Evolutionary conservation across 2,113 vertebrate species (phyloP).

Genomic region (Oceanodroma tethys): DNA sequence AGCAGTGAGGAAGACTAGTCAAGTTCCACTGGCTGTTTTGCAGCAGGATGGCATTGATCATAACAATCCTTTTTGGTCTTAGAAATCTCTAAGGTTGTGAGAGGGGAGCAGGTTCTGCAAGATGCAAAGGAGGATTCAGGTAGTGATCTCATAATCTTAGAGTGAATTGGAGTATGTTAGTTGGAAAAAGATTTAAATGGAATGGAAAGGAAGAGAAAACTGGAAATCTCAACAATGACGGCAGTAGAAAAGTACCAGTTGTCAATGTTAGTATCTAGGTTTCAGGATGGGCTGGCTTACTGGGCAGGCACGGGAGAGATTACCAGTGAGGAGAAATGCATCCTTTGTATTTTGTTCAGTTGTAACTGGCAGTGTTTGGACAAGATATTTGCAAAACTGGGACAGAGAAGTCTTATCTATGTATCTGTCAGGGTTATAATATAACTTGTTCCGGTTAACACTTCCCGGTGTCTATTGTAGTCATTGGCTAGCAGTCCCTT

Average conservation of each 20-base stretch:
- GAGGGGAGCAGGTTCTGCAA: not conserved
- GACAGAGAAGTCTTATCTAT: not conserved
- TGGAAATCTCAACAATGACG: not conserved
- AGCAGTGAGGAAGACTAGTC: not conserved
- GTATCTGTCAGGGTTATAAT: not conserved
- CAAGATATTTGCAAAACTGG: not conserved
- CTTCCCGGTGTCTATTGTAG: not conserved
- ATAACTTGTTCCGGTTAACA: not conserved
- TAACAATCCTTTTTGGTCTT: not conserved
- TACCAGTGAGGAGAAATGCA: not conserved
- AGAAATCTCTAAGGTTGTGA: not conserved
- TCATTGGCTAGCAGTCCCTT: not conserved
- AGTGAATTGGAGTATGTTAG: not conserved
- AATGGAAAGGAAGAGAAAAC: not conserved
- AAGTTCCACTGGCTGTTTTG: not conserved
- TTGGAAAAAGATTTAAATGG: not conserved
- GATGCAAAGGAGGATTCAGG: not conserved
- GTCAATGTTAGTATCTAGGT: not conserved
- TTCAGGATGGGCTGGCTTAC: not conserved
- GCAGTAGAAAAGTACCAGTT: not conserved
- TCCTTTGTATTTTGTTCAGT: not conserved
- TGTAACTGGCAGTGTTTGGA: not conserved
- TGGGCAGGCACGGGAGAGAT: not conserved
- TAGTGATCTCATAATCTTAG: not conserved
- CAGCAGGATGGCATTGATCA: not conserved